phyloP scores from a whole-genome alignment of 2,113 vertebrate genomes.

The Pangasianodon gigas region DNA sequence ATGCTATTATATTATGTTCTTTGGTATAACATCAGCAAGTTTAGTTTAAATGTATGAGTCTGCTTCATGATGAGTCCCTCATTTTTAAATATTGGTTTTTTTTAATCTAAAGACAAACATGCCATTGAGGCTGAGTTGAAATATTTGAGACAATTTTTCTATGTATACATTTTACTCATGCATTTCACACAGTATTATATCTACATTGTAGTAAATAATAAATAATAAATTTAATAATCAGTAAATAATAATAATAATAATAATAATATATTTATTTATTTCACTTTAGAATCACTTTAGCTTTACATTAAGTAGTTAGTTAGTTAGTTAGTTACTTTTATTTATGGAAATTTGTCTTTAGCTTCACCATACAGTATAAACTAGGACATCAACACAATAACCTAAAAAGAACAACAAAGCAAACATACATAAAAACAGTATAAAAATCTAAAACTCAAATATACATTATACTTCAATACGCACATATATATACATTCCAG shows the following conservation, averaged over 20 bases:
- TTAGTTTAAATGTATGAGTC: background rate
- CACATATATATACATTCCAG: too few species aligned
- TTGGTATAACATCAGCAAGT: background rate
- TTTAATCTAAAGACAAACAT: background rate
- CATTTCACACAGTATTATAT: background rate
- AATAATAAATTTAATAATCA: too few species aligned
- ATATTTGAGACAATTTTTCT: background rate
- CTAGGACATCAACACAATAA: too few species aligned
- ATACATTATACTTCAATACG: too few species aligned
- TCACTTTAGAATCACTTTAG: background rate
- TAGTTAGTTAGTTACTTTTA: too few species aligned
- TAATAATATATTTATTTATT: background rate
- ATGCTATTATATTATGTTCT: background rate
- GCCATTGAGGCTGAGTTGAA: background rate
- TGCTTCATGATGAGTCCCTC: background rate
- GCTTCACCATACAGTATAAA: too few species aligned
- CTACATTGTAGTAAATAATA: too few species aligned
- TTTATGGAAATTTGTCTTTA: too few species aligned
- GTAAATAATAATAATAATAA: too few species aligned
- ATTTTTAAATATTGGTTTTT: background rate
- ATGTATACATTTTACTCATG: background rate
- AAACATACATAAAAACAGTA: too few species aligned
- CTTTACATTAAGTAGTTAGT: background rate
- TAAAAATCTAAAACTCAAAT: too few species aligned
- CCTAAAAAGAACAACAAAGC: too few species aligned